Conservation (phyloP, 2,888 invertebrate genomes). For the Tenthredo scrophulariae region DNA sequence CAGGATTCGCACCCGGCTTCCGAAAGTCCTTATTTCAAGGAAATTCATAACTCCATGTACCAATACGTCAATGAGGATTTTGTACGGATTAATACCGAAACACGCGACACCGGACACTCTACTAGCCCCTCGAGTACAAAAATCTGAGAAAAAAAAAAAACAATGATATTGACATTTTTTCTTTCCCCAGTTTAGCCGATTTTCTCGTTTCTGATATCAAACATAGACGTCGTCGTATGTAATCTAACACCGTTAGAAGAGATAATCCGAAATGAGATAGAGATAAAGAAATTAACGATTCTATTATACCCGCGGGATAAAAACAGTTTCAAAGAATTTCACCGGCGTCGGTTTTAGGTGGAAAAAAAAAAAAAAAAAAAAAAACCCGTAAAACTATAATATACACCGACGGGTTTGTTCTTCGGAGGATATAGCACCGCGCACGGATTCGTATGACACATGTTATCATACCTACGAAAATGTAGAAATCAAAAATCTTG, state of each 20-base stretch:
- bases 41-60: conserved; percentile 59
- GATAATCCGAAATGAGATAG: neutral
- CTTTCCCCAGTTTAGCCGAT: neutral
- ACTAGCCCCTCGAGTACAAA: neutral
- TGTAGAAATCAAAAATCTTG: too few species aligned
- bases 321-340: conserved; percentile 19
- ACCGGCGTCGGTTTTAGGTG: neutral
- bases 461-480: too few species aligned
- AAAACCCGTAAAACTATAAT: neutral
- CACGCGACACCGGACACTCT: conserved; percentile 31
- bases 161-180: neutral
- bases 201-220: neutral
- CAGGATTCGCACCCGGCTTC: conserved; percentile 61
- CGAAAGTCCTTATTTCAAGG: conserved; percentile 64
- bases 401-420: neutral
- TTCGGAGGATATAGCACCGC: neutral
- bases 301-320: neutral
- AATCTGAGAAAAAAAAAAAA: neutral
- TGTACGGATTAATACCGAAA: conserved; percentile 63
- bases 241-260: neutral
- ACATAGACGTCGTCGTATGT: neutral
- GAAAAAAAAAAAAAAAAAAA: neutral
- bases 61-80: conserved; percentile 59
- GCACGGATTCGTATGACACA: too few species aligned
- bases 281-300: conserved; percentile 13